Conservation (phyloP, 2,888 invertebrate species). For the Didymodactylos carnosus region DNA sequence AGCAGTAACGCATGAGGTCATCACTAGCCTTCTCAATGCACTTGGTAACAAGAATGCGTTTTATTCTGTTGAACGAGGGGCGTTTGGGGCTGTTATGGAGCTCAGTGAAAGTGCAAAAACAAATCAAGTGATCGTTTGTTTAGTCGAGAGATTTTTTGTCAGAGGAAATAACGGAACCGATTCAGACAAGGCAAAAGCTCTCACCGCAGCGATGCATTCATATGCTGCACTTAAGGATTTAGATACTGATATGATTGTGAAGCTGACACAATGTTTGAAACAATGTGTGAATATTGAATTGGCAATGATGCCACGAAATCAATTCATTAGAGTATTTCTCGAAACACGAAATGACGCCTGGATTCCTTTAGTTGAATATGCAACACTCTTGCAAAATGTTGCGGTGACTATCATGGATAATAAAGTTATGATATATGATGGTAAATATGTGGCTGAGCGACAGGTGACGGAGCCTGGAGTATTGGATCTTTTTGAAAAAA, state of each 20-base stretch:
- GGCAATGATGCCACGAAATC: neutral
- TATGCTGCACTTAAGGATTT: neutral
- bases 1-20: neutral
- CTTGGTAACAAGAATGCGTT: neutral
- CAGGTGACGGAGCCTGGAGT: neutral
- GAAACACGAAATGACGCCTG: neutral
- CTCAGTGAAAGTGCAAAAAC: too few species aligned
- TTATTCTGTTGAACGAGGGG: neutral
- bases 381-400: neutral
- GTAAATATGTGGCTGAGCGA: neutral
- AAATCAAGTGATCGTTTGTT: too few species aligned
- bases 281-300: neutral
- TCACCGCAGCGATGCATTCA: too few species aligned
- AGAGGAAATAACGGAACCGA: too few species aligned
- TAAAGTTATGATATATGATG: neutral
- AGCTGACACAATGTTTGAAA: neutral
- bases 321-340: neutral
- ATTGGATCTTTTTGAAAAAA: too few species aligned
- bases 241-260: neutral
- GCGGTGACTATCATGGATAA: neutral
- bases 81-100: rapidly evolving
- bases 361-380: neutral
- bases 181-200: too few species aligned
- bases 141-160: too few species aligned
- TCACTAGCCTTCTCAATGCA: too few species aligned